A percentile compares a stretch with the other conserved stretches of the same genome.
phyloP scores from a whole-genome alignment of 2,888 invertebrate species.

The Nomada hirtipes region DNA sequence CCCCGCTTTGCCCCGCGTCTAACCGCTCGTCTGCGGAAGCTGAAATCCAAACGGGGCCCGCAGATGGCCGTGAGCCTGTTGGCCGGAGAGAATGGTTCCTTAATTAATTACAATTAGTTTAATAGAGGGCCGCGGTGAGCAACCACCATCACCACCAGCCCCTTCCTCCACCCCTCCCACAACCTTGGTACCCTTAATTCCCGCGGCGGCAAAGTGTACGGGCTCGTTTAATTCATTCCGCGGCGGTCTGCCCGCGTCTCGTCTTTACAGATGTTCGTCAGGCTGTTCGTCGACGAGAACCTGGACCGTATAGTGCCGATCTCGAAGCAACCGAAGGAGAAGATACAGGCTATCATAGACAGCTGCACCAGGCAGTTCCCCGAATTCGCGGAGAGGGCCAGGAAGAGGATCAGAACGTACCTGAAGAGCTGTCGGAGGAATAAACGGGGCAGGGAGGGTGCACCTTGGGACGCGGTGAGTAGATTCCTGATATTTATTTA shows the following conservation, averaged over 20 bases:
- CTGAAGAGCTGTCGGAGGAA: conserved; percentile 97
- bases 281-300: conserved; percentile 98
- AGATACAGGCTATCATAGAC: conserved; percentile 98
- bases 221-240: conserved; percentile 64
- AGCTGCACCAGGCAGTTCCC: conserved; percentile 98
- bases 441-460: conserved; percentile 94
- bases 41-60: conserved; percentile 50
- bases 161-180: conserved; percentile 66
- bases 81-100: conserved; percentile 68
- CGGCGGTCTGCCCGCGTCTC: conserved; percentile 53
- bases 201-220: conserved; percentile 63
- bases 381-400: conserved; percentile 97
- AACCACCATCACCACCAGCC: conserved; percentile 6
- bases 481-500: conserved; percentile 15
- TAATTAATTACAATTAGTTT: conserved; percentile 84
- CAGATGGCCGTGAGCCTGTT: conserved; percentile 52
- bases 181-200: conserved; percentile 77
- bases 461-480: conserved; percentile 95
- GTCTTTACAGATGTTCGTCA: conserved; percentile 95
- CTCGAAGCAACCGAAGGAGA: conserved; percentile 98
- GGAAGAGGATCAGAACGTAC: conserved; percentile 97
- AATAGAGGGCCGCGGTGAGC: conserved; percentile 74
- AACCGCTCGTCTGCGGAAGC: conserved; percentile 30
- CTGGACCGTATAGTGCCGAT: conserved; percentile 98
- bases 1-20: not conserved